A percentile compares a stretch with the other conserved stretches of the same genome.
phyloP scores from a whole-genome alignment of 2,113 vertebrate genomes.

The Sprattus sprattus region DNA sequence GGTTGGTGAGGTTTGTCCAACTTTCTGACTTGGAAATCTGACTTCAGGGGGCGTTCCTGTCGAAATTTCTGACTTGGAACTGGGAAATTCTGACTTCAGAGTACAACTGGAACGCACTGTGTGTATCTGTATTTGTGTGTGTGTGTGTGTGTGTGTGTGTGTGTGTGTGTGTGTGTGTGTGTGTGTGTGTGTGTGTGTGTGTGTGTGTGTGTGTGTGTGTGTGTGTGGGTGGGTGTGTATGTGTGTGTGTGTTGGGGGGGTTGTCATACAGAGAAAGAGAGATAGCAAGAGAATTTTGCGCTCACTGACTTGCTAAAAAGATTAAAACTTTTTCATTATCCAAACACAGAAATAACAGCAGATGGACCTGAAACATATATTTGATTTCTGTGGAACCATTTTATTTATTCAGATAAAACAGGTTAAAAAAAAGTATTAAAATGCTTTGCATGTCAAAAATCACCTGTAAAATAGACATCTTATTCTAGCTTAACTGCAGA shows the following conservation, averaged over 20 bases:
- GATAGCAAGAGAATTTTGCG: neutral
- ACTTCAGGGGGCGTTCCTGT: too few relatives aligned
- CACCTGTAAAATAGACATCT: neutral
- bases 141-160: slow-evolving; percentile 25
- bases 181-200: slow-evolving; percentile 27
- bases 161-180: slow-evolving; percentile 20
- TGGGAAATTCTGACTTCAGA: too few relatives aligned
- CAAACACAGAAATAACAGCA: neutral
- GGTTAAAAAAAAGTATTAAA: neutral
- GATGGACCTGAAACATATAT: neutral
- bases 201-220: slow-evolving; percentile 43
- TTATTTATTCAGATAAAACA: neutral
- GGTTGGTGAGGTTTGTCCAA: too few relatives aligned
- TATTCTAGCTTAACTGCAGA: neutral
- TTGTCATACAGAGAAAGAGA: neutral
- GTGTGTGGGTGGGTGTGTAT: slow-evolving; percentile 20
- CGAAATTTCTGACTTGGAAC: too few relatives aligned
- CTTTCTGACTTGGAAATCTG: too few relatives aligned
- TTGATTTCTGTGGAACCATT: neutral
- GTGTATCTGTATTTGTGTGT: slow-evolving; percentile 44
- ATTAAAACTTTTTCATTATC: neutral
- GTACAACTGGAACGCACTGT: neutral
- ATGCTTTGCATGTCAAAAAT: neutral
- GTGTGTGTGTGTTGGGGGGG: slow-evolving; percentile 16
- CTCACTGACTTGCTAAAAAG: neutral